Evolutionary conservation across 2,888 invertebrate genomes (phyloP).

Genomic region (Acanthosepion pharaonis): DNA sequence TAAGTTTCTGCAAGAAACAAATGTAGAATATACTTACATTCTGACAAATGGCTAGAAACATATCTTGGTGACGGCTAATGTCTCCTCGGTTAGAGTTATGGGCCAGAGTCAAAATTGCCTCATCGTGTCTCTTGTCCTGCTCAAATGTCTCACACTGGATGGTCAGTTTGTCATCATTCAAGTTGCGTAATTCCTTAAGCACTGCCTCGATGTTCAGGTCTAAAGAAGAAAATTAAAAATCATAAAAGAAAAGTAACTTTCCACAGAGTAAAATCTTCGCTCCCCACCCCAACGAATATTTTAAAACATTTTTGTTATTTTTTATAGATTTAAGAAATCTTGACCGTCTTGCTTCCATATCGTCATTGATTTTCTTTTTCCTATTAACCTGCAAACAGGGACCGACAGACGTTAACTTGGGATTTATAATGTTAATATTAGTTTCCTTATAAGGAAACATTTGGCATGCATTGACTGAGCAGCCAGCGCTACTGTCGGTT

Average conservation of each 20-base stretch:
- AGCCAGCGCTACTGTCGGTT: too few relatives aligned
- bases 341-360: too few relatives aligned
- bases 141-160: constrained; percentile 96
- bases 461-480: too few relatives aligned
- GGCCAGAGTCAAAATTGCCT: constrained; percentile 81
- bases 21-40: constrained; percentile 79
- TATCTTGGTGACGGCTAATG: constrained; percentile 91
- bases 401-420: too few relatives aligned
- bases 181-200: constrained; percentile 70
- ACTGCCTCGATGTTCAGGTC: constrained; percentile 91
- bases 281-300: neutral
- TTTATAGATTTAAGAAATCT: too few relatives aligned
- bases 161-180: constrained; percentile 69
- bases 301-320: neutral
- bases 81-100: constrained; percentile 82
- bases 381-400: too few relatives aligned
- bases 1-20: neutral
- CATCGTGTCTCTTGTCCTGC: constrained; percentile 94
- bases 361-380: too few relatives aligned
- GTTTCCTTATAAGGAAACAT: too few relatives aligned
- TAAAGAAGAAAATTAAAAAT: constrained; percentile 76
- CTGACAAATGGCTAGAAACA: constrained; percentile 92
- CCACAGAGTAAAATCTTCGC: neutral
- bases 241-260: neutral
- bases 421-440: too few relatives aligned